Evolutionary conservation across 2,797 vertebrate genomes (phyloP).

Genomic region (Cyclopterus lumpus): DNA sequence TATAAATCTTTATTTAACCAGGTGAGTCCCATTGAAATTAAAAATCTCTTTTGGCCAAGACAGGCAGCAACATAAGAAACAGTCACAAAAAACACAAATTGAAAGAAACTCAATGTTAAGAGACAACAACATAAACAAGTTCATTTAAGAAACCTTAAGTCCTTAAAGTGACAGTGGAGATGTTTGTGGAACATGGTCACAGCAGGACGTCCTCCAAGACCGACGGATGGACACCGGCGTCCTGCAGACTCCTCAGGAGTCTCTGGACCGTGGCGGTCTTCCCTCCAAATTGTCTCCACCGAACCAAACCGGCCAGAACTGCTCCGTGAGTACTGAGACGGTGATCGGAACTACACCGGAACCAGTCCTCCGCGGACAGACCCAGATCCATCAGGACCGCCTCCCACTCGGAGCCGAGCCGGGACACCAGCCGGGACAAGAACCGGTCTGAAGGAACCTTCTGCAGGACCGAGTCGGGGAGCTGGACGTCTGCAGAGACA

Average conservation of each 20-base stretch:
- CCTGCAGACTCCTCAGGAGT: slow-evolving; percentile 81
- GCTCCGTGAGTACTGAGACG: slow-evolving; percentile 85
- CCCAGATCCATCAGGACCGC: slow-evolving; percentile 87
- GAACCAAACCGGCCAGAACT: slow-evolving; percentile 87
- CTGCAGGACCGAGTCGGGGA: slow-evolving; percentile 78
- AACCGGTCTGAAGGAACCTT: slow-evolving; percentile 88
- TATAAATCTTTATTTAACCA: too few species aligned
- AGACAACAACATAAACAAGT: too few species aligned
- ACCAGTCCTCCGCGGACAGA: slow-evolving; percentile 85
- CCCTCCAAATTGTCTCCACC: slow-evolving; percentile 88
- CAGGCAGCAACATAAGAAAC: too few species aligned
- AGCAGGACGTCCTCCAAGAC: slow-evolving; percentile 78
- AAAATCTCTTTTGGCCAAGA: too few species aligned
- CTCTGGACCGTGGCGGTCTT: slow-evolving; percentile 84
- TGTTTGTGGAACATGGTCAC: background rate
- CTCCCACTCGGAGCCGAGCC: slow-evolving; percentile 90
- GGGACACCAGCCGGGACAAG: slow-evolving; percentile 86
- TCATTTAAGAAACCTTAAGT: too few species aligned
- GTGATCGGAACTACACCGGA: slow-evolving; percentile 89
- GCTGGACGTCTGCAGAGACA: slow-evolving; percentile 63
- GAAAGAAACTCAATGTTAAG: too few species aligned
- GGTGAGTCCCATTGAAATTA: too few species aligned
- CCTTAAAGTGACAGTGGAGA: too few species aligned
- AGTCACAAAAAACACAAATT: too few species aligned
- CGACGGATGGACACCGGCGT: slow-evolving; percentile 82